Evolutionary conservation across 1,140 invertebrate species (phyloP), one percentile per base, ranked within the genome.

Genomic region (Papilio glaucus): DNA sequence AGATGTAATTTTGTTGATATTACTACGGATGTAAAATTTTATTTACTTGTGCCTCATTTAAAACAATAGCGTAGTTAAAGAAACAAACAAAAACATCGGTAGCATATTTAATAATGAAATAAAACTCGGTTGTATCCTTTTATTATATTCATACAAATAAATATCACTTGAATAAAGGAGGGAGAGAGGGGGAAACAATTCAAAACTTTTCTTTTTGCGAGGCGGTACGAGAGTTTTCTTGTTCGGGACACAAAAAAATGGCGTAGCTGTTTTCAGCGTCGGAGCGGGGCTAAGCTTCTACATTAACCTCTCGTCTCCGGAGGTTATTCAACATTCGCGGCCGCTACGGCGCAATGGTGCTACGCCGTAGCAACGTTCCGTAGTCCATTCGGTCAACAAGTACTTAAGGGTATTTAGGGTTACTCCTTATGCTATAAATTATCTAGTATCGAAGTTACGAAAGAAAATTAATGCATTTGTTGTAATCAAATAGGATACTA

Each of bases 261-360:
- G 60, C 73, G 73, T 81, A 81, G 82, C 83, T 85, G 84, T 89
- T 84, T 80, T 76, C 80, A 76, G 76, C 81, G 75, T 63, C 62
- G 69, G 70, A 77, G 74, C 75, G 73, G 71, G 81, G 85, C 83
- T 86, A 87, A 90, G 86, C 88, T 85, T 77, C 80, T 74, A 85
- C 86, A 88, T 90, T 90, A 90, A 86, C 88, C 85, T 87, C 79
- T 85, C 77, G 82, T 74, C 74, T 71, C 75, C 81, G 78, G 78
- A 77, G 77, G 71, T 81, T 85, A 81, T 83, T 85, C 87, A 86
- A 88, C 85, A 88, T 88, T 86, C 85, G 80, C 65, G 75, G 75
- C 42, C 74, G 76, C 79, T 49, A 57, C 45, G 18, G 9, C 4
- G 45, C 45, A 21, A 57, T 21, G 49, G 0, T 21, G 45, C 5